A percentile compares a stretch with the other conserved stretches of the same genome.
Evolutionary conservation across 2,888 invertebrate genomes (phyloP).

Genomic region (Hemithea aestivaria): DNA sequence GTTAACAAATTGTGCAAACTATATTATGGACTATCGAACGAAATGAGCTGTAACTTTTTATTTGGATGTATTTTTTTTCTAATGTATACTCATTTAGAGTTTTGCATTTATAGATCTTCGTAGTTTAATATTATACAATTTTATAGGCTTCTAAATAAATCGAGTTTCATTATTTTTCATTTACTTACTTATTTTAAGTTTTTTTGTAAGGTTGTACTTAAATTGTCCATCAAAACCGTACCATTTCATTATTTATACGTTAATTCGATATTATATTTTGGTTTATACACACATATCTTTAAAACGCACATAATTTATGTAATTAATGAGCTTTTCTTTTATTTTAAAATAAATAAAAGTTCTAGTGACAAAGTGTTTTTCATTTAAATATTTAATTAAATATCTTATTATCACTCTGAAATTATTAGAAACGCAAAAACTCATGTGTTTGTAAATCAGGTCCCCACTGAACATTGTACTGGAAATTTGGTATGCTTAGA

Average conservation of each 20-base stretch:
- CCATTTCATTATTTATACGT: conserved; percentile 54
- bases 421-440: too few relatives aligned
- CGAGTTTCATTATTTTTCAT: conserved; percentile 34
- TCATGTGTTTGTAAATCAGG: too few relatives aligned
- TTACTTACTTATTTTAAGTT: conserved; percentile 38
- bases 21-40: conserved; percentile 66
- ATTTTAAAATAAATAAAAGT: conserved; percentile 72
- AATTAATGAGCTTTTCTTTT: conserved; percentile 65
- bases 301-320: conserved; percentile 74
- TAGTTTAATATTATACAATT: conserved; percentile 65
- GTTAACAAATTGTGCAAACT: conserved; percentile 74
- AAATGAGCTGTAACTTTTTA: conserved; percentile 68
- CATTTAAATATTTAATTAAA: too few relatives aligned
- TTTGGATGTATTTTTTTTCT: conserved; percentile 74
- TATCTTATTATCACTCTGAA: too few relatives aligned
- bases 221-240: conserved; percentile 61
- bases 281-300: conserved; percentile 55
- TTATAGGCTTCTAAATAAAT: conserved; percentile 49
- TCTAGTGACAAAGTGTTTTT: conserved; percentile 49
- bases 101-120: conserved; percentile 78
- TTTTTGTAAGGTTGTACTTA: conserved; percentile 59
- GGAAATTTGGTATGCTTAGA: too few relatives aligned
- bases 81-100: conserved; percentile 72
- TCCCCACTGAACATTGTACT: too few relatives aligned
- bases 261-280: conserved; percentile 43